These are phyloP conservation scores for Tanytarsus gracilentus DNA, from an alignment of 2,888 invertebrate genomes.

Conservation along the genomic window DNA sequence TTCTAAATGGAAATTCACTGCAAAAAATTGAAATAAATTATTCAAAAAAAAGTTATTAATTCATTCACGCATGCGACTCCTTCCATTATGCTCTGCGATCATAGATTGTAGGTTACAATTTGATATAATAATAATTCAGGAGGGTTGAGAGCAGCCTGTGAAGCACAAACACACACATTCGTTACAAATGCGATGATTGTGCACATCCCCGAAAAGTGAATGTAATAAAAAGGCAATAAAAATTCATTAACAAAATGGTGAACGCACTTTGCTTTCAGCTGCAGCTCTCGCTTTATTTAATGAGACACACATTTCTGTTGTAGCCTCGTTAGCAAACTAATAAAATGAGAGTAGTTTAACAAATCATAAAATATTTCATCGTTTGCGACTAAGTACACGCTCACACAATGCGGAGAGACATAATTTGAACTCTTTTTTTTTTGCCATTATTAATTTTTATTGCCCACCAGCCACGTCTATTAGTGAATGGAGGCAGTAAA, in stretches of 20 bases:
- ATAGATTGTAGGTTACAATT: no score
- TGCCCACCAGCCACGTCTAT: neutral
- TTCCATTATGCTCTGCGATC: no score
- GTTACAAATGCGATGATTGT: neutral
- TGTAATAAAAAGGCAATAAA: constrained; percentile 20
- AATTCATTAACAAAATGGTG: constrained; percentile 28
- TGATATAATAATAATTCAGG: no score
- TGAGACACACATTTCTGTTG: neutral
- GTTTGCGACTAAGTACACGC: neutral
- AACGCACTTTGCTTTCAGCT: constrained; percentile 7
- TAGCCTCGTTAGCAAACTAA: neutral
- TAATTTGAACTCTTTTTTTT: neutral
- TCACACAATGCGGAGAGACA: neutral
- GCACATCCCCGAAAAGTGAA: constrained; percentile 20
- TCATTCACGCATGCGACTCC: no score
- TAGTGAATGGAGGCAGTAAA: no score
- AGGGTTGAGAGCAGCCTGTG: no score
- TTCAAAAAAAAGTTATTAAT: no score
- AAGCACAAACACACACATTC: no score
- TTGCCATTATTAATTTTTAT: constrained; percentile 29
- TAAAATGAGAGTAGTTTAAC: neutral
- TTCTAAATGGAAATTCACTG: no score
- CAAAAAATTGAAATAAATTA: no score
- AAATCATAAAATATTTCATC: constrained; percentile 12
- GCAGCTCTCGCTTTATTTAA: neutral